These are phyloP conservation scores for Typhlomys cinereus DNA, from an alignment of 2,113 vertebrate genomes.

Conservation along the genomic window DNA sequence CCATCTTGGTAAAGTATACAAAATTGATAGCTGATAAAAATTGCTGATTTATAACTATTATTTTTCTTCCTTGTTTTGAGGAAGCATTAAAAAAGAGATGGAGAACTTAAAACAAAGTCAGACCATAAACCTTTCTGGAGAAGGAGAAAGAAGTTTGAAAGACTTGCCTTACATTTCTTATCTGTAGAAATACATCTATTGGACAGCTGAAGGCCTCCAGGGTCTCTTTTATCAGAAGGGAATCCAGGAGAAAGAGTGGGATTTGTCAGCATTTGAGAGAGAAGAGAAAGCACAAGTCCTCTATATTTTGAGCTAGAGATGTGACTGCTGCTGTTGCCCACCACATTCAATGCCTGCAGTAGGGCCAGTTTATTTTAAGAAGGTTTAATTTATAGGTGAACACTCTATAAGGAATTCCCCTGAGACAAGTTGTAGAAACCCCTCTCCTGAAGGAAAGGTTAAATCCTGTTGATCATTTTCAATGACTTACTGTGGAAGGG, in stretches of 20 bases:
- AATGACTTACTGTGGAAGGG: conserved; percentile 83
- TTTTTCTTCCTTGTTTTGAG: background rate
- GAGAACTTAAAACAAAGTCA: background rate
- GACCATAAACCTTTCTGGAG: rapidly evolving
- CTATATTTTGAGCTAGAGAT: background rate
- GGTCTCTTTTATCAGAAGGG: background rate
- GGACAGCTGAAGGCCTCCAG: background rate
- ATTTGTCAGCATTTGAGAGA: background rate
- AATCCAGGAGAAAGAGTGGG: background rate
- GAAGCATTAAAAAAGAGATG: background rate
- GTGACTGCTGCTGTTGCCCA: background rate
- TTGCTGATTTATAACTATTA: background rate
- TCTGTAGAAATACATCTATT: background rate
- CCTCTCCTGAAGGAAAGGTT: background rate
- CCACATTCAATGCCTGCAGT: background rate
- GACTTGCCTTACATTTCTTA: background rate
- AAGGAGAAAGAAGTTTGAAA: background rate
- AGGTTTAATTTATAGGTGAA: background rate
- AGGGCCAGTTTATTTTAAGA: background rate
- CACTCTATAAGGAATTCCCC: background rate
- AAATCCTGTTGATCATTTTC: background rate
- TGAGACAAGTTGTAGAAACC: background rate
- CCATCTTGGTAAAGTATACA: background rate
- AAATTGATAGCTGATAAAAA: background rate
- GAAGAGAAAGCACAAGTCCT: background rate